These are phyloP conservation scores for Siniperca undulata DNA, from an alignment of 2,797 vertebrate genomes.

Conservation along the genomic window DNA sequence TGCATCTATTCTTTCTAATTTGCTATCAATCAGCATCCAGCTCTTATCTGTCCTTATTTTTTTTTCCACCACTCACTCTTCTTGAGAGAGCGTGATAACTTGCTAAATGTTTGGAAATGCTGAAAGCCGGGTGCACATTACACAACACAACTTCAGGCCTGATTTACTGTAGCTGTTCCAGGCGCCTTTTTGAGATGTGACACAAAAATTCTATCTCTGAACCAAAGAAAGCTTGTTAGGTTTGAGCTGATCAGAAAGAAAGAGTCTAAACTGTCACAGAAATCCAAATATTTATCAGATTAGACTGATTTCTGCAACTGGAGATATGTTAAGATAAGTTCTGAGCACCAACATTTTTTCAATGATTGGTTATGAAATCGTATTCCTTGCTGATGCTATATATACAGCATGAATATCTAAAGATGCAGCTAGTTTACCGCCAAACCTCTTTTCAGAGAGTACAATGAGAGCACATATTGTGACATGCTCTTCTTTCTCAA, in stretches of 20 bases:
- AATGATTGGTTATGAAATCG: slow-evolving; percentile 15
- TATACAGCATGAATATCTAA: slow-evolving; percentile 21
- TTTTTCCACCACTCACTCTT: slow-evolving; percentile 31
- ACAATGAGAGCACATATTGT: slow-evolving; percentile 6
- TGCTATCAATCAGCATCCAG: slow-evolving; percentile 35
- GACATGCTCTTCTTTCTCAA: slow-evolving; percentile 16
- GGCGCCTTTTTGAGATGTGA: slow-evolving; percentile 17
- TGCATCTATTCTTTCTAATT: slow-evolving; percentile 44
- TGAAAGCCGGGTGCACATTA: background rate
- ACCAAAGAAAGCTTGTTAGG: background rate
- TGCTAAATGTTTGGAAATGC: slow-evolving; percentile 44
- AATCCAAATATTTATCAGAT: slow-evolving; percentile 18
- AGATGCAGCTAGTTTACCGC: slow-evolving; percentile 20
- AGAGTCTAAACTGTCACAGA: background rate
- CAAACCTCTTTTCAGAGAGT: slow-evolving; percentile 9
- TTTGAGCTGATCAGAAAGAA: slow-evolving; percentile 9
- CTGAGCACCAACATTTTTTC: background rate
- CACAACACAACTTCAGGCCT: background rate
- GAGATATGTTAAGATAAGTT: slow-evolving; percentile 2
- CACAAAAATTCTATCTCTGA: slow-evolving; percentile 1
- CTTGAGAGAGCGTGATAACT: slow-evolving; percentile 33
- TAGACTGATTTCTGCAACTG: background rate
- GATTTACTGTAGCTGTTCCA: slow-evolving; percentile 27
- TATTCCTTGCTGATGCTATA: background rate
- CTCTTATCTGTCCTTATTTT: slow-evolving; percentile 25